Base-by-base conservation (phyloP, 1,140 invertebrate genomes). In the Acromyrmex heyeri region DNA sequence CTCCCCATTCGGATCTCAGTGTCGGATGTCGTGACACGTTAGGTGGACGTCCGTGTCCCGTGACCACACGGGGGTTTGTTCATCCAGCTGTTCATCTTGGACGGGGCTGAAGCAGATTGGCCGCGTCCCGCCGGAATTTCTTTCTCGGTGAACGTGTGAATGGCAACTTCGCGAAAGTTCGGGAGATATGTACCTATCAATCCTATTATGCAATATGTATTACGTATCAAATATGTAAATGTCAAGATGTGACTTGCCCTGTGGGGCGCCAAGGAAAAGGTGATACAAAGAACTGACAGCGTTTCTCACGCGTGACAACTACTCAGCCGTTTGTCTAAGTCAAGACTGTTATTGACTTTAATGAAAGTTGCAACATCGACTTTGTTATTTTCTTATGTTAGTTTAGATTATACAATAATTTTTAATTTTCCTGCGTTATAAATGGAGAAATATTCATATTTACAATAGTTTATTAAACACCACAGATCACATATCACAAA, bases 21-120 rank as follows among this genome's bases (percentile, higher is more conserved):
- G 89, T 90, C 88, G 88, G 82, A 88, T 91, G 77, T 90, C 88
- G 77, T 86, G 77, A 88, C 44, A 62, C 55, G 53, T 76, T 61
- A 64, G 86, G 70, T 59, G 62, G 76, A 81, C 75, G 50, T 85
- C 67, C 78, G 70, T 86, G 70, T 59, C 44, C 44, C 50, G 57
- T 67, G 44, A 10, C 55, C 30, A 62, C 44, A 55, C 48, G 50
- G 57, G 65, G 38, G 76, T 77, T 79, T 34, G 85, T 21, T 55
- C 48, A 72, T 62, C 72, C 88, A 89, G 85, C 77, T 90, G 87
- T 59, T 76, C 30, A 50, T 72, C 30, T 30, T 24, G 14, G 30
- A 44, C 65, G 50, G n/a, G 24, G 24, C 8, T 53, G 10, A 10
- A 53, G n/a, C 27, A 48, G 50, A 86, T 70, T 61, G 61, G 16